Conservation (phyloP, 2,113 vertebrate species). For the Oreocharis arfaki region DNA sequence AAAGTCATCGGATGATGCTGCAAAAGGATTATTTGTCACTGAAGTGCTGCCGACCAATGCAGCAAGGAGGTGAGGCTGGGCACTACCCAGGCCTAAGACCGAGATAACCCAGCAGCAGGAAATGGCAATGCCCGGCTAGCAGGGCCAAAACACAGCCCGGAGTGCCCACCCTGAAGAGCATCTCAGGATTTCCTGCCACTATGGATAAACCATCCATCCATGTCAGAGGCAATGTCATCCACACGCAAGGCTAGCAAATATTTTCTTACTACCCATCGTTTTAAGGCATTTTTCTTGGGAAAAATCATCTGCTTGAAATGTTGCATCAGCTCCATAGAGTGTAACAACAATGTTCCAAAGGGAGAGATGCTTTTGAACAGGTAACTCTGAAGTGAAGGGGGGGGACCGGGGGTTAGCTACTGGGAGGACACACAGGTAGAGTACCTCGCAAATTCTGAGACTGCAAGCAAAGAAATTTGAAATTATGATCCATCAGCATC, state of each 20-base stretch:
- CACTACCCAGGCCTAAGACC: not conserved
- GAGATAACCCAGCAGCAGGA: not conserved
- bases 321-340: not conserved
- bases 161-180: not conserved
- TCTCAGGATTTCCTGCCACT: not conserved
- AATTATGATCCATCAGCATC: not conserved
- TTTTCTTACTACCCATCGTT: not conserved
- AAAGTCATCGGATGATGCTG: not conserved
- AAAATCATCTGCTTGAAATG: not conserved
- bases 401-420: no score
- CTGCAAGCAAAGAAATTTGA: not conserved
- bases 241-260: accelerated
- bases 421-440: not conserved
- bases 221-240: not conserved
- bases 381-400: no score
- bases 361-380: not conserved
- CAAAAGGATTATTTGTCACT: not conserved
- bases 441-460: not conserved
- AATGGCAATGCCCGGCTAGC: not conserved
- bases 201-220: not conserved
- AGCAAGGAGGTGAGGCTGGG: not conserved
- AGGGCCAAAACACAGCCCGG: not conserved
- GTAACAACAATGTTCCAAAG: not conserved
- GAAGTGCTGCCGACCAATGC: accelerated
- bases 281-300: not conserved